Base-by-base conservation (phyloP, 2,888 invertebrate species). In the Microctonus brassicae region DNA sequence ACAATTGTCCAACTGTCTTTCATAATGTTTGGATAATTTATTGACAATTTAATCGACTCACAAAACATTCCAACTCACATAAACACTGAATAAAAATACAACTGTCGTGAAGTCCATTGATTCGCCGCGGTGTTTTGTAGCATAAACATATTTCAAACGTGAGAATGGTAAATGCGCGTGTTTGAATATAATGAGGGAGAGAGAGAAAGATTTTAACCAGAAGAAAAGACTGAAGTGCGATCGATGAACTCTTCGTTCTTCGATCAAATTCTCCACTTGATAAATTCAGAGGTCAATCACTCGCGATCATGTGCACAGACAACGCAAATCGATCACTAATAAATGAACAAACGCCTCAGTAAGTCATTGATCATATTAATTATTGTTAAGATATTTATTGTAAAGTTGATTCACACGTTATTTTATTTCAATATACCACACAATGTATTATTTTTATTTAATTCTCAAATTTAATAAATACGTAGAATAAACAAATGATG, bases 231-330 rank as follows among this genome's bases (percentile, higher is more conserved):
- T 63, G 9, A 47, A 52, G 53, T 20, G 66, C 57, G 66, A 57
- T 36, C 66, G 66, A 66, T 66, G 66, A 66, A 66, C 66, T 66
- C 53, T 53, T 17, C 20, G 36, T 33, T 39, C 20, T 53, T 24
- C 24, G 36, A 65, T 65, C 36, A 53, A 65, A 55, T 36, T 34
- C 53, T 65, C 55, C 36, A 55, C 53, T 63, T 65, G 65, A 66
- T 66, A 57, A 66, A 66, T 66, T 55, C 57, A 53, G 66, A 66
- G 66, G 66, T 66, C 66, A 66, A 55, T 66, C 55, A 57, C 57
- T 55, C 20, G 26, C 55, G 39, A 66, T 66, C 36, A 66, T 36
- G 66, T 66, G 66, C 66, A 29, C 34, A 55, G 39, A 66, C 34
- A 52, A 22, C 34, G 36, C 64, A 20, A 64, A 64, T 64, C 13